Conservation (phyloP, 2,888 invertebrate genomes). For the Sphaeridia pumilis region DNA sequence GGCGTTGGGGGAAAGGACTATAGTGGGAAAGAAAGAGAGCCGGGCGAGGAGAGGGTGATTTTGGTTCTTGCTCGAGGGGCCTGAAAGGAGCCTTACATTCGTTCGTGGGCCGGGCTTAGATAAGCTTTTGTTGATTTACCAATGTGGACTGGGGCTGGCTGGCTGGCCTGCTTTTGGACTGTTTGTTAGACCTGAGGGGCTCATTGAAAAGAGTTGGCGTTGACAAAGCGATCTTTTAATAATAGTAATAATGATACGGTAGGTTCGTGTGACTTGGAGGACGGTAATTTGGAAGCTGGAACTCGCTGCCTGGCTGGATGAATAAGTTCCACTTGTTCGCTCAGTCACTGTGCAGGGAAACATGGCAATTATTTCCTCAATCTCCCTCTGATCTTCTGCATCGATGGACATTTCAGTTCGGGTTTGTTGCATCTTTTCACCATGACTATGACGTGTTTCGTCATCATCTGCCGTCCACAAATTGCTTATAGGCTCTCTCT, state of each 20-base stretch:
- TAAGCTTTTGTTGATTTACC: not conserved
- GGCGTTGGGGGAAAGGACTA: conserved; percentile 5
- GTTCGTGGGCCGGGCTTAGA: not conserved
- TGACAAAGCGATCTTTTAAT: conserved; percentile 11
- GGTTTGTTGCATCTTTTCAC: not conserved
- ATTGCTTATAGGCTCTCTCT: not conserved
- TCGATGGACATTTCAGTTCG: conserved; percentile 8
- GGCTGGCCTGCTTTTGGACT: not conserved
- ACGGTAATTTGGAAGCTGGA: conserved; percentile 10
- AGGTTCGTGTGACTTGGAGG: conserved; percentile 8
- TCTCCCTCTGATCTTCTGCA: conserved; percentile 11
- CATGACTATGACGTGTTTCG: not conserved
- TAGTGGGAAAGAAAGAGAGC: not conserved
- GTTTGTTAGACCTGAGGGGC: too few species aligned
- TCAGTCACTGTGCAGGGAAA: not conserved
- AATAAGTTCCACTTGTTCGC: conserved; percentile 1
- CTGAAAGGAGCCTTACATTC: not conserved
- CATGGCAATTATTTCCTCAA: conserved; percentile 6
- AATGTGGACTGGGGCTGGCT: not conserved
- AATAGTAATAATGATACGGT: conserved; percentile 12
- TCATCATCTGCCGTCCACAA: too few species aligned
- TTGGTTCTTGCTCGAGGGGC: too few species aligned
- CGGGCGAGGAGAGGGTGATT: not conserved
- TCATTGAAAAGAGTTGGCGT: conserved; percentile 3
- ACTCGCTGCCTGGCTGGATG: conserved; percentile 9